These are phyloP conservation scores for Encarsia formosa DNA, from an alignment of 2,888 invertebrate species.

Conservation along the genomic window DNA sequence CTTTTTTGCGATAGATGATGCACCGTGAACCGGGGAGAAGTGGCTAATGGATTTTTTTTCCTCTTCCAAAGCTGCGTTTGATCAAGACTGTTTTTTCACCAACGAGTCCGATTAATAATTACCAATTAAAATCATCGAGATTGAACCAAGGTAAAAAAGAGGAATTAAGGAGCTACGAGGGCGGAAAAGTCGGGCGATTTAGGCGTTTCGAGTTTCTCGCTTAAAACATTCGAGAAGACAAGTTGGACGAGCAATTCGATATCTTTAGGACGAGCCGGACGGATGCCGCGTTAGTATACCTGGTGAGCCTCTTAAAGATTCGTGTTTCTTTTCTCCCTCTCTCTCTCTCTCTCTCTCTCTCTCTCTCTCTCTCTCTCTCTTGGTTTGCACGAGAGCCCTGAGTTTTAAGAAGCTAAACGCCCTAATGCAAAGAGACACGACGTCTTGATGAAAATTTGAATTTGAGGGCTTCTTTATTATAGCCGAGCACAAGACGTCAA, in stretches of 20 bases:
- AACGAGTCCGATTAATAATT: too few relatives aligned
- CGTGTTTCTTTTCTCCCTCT: slow-evolving; percentile 31
- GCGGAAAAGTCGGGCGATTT: slow-evolving; percentile 47
- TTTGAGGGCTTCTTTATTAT: too few relatives aligned
- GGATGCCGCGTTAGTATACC: slow-evolving; percentile 43
- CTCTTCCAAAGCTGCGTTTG: too few relatives aligned
- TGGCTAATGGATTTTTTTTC: not conserved
- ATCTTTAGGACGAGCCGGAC: slow-evolving; percentile 41
- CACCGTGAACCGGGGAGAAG: too few relatives aligned
- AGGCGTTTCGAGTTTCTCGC: slow-evolving; percentile 48
- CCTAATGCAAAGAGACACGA: too few relatives aligned
- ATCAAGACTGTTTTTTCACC: too few relatives aligned
- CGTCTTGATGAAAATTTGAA: too few relatives aligned
- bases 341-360: not conserved
- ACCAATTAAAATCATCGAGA: too few relatives aligned
- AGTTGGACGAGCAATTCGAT: slow-evolving; percentile 48
- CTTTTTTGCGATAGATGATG: not conserved
- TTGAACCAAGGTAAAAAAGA: too few relatives aligned
- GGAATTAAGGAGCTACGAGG: slow-evolving; percentile 28
- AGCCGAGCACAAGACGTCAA: too few relatives aligned
- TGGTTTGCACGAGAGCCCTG: too few relatives aligned
- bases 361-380: too few relatives aligned
- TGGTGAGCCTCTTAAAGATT: slow-evolving; percentile 47
- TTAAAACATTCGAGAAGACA: slow-evolving; percentile 46
- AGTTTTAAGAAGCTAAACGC: slow-evolving; percentile 17